Percentiles rank a stretch among this genome's conserved stretches.
phyloP scores from a whole-genome alignment of 92 coral and sea anemone species.

The Nematostella vectensis region DNA sequence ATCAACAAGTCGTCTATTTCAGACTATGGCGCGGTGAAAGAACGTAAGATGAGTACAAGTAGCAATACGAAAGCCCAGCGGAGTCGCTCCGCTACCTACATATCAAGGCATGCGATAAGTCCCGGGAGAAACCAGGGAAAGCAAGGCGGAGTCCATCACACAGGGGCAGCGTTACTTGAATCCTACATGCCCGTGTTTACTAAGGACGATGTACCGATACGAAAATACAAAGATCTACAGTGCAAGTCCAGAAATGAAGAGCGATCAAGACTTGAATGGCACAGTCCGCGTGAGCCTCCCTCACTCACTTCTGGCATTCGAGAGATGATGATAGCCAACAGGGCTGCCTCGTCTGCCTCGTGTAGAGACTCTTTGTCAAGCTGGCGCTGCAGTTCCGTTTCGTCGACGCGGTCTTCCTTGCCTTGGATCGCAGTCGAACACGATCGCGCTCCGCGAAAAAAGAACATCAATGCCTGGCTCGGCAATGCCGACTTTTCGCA shows the following conservation, averaged over 20 bases:
- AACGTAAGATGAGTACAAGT: no score
- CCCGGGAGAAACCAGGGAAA: neutral
- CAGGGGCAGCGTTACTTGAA: conserved; percentile 2
- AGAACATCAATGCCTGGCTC: no score
- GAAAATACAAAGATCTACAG: conserved; percentile 1
- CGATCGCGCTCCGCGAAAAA: no score
- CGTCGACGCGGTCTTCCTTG: neutral
- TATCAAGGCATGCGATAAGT: conserved; percentile 1
- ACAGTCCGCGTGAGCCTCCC: neutral
- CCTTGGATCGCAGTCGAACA: neutral
- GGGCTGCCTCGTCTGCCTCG: neutral
- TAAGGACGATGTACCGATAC: neutral
- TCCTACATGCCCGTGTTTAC: conserved; percentile 6
- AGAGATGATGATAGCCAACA: neutral
- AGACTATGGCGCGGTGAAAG: no score
- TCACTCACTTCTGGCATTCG: neutral
- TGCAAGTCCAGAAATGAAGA: neutral
- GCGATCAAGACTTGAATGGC: neutral
- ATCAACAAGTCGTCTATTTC: no score
- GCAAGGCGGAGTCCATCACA: neutral
- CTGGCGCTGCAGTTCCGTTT: conserved; percentile 1
- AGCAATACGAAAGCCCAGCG: no score
- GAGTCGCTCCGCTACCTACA: conserved; percentile 1
- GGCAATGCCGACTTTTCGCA: no score
- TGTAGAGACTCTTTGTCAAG: neutral